These are phyloP conservation scores for Polyommatus icarus DNA, from an alignment of 2,888 invertebrate species.

Conservation along the genomic window DNA sequence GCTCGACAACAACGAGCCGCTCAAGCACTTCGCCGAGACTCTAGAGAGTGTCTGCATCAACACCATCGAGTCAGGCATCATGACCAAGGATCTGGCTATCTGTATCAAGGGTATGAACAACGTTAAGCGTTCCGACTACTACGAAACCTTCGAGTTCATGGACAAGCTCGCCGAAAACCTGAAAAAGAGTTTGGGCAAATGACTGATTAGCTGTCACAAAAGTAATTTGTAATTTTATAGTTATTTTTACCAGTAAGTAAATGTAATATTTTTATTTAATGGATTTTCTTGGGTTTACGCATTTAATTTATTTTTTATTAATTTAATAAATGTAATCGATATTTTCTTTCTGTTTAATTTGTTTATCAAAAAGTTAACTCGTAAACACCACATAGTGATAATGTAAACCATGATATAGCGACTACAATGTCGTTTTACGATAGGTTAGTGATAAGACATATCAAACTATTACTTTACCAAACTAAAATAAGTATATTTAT, in stretches of 20 bases:
- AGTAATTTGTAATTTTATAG: constrained; percentile 58
- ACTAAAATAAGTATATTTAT: not conserved
- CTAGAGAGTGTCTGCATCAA: constrained; percentile 95
- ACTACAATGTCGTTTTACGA: not conserved
- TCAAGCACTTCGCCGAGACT: constrained; percentile 90
- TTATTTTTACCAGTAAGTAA: constrained; percentile 39
- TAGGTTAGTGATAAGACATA: not conserved
- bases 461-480: not conserved
- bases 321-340: constrained; percentile 35
- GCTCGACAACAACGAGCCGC: constrained; percentile 89
- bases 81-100: constrained; percentile 99
- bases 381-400: not conserved
- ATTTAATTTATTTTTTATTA: constrained; percentile 57
- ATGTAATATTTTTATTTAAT: constrained; percentile 47
- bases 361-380: not conserved
- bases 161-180: constrained; percentile 96
- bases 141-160: constrained; percentile 98
- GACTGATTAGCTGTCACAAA: constrained; percentile 60
- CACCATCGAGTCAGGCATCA: constrained; percentile 95
- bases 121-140: constrained; percentile 89
- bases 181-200: constrained; percentile 80
- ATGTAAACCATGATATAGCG: not conserved
- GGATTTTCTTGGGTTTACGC: constrained; percentile 55
- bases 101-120: constrained; percentile 96
- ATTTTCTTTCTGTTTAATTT: constrained; percentile 27